Conservation (phyloP, 2,797 vertebrate species). For the Holocentrus rufus region DNA sequence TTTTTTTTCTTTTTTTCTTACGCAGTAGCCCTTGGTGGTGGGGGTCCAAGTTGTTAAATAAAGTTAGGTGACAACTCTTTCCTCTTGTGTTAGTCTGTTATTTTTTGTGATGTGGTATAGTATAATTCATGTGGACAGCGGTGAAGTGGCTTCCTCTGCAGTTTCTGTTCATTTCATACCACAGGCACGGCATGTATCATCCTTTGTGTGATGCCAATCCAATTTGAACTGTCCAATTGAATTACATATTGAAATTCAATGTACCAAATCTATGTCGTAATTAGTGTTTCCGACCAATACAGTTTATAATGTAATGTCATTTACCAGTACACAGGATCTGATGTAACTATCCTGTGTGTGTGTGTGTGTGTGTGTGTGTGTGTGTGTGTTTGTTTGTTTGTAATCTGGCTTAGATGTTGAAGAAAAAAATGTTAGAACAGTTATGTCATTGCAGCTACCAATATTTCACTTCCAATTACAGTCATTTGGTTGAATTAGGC, state of each 20-base stretch:
- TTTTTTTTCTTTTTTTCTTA: constrained; percentile 58
- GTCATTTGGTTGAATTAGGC: no score
- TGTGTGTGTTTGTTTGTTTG: no score
- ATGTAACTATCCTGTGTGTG: neutral
- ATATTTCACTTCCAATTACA: no score
- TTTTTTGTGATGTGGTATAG: neutral
- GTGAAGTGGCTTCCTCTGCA: no score
- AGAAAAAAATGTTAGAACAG: no score
- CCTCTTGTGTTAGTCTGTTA: neutral
- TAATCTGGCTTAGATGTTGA: no score
- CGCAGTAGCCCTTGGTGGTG: constrained; percentile 59
- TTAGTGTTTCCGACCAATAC: constrained; percentile 20
- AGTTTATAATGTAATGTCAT: constrained; percentile 22
- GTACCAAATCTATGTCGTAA: constrained; percentile 27
- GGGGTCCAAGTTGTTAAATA: constrained; percentile 66
- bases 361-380: no score
- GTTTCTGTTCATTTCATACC: neutral
- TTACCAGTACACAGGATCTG: constrained; percentile 18
- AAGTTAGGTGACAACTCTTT: constrained; percentile 48
- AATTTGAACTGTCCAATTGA: constrained; percentile 42
- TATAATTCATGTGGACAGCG: neutral
- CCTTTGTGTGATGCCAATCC: constrained; percentile 19
- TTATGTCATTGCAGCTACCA: no score
- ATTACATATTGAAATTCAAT: constrained; percentile 51
- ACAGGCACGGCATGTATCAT: neutral